These are phyloP conservation scores for Yoshiicerus persimilis DNA, from an alignment of 1,140 invertebrate genomes.

Conservation along the genomic window DNA sequence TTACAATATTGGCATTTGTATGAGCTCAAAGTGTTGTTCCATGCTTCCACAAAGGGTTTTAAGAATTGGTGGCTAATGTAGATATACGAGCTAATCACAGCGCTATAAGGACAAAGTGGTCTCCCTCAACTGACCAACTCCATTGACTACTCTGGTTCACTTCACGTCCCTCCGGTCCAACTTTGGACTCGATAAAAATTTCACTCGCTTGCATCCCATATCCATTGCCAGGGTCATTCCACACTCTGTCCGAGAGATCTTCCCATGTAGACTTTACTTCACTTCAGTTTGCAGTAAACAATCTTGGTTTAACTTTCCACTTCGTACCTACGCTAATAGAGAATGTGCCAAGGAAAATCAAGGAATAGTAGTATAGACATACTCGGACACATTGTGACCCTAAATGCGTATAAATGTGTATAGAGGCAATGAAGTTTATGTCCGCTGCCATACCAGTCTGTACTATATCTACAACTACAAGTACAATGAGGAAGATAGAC, in stretches of 20 bases:
- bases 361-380: not conserved
- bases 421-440: too few species aligned
- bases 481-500: too few species aligned
- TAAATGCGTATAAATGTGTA: too few species aligned
- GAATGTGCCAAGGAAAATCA: not conserved
- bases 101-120: not conserved
- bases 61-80: too few species aligned
- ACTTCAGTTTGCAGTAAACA: not conserved
- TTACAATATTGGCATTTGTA: too few species aligned
- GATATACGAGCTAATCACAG: not conserved
- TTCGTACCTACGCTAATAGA: not conserved
- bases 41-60: too few species aligned
- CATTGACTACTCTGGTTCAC: not conserved
- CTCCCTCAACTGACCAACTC: not conserved
- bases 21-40: too few species aligned
- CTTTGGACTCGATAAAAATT: not conserved
- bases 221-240: not conserved
- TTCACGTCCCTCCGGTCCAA: constrained; percentile 21
- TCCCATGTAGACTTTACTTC: not conserved
- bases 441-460: too few species aligned
- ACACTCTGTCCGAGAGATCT: not conserved
- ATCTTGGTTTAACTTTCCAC: not conserved
- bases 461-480: too few species aligned
- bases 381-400: too few species aligned
- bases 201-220: not conserved